Base-by-base conservation (phyloP, 2,113 vertebrate genomes). In the Scalopus aquaticus region DNA sequence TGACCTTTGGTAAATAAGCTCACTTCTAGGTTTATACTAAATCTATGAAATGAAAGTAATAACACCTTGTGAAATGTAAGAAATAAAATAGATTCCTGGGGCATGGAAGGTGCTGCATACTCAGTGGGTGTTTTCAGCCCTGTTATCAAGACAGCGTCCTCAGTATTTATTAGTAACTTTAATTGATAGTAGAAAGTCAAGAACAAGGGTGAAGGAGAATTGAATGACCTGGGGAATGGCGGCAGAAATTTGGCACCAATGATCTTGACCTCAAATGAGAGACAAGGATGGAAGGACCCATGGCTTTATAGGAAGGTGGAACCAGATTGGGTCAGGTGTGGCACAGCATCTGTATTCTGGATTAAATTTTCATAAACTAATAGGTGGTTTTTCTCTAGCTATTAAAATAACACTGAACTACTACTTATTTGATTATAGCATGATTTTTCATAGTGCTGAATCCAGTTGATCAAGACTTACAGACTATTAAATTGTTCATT, bases 21-120 rank as follows among this genome's bases (percentile, higher is more conserved):
- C 79, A 79, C 44, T 79, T 79, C 35, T 90, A 51, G 72, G 16
- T 56, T 85, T 85, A 79, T 79, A 13, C 69, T 64, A 51, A 16
- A 51, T 85, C 24, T 85, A 42, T 90, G 44, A 70, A 85, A 72
- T 72, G 62, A 78, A 85, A 83, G 49, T 90, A 77, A 51, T 70
- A 62, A 37, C 54, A 44, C 19, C 24, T 90, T 49, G 15, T 92
- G 64, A 79, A 54, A 79, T 64, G 85, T 73, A 85, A 85, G 80
- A 69, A 69, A 74, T 83, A 51, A 83, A 72, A 65, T 32, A 76
- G 32, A 35, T 42, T 22, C n/a, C 15, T 83, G 49, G 49, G 39
- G 32, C 58, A n/a, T 77, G 60, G 62, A 85, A 60, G 22, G 22
- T 64, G n/a, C 70, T 39, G 13, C 3, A n/a, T 60, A 78, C 39